phyloP scores from a whole-genome alignment of 1,140 invertebrate genomes.

The Zelostemma sp. region DNA sequence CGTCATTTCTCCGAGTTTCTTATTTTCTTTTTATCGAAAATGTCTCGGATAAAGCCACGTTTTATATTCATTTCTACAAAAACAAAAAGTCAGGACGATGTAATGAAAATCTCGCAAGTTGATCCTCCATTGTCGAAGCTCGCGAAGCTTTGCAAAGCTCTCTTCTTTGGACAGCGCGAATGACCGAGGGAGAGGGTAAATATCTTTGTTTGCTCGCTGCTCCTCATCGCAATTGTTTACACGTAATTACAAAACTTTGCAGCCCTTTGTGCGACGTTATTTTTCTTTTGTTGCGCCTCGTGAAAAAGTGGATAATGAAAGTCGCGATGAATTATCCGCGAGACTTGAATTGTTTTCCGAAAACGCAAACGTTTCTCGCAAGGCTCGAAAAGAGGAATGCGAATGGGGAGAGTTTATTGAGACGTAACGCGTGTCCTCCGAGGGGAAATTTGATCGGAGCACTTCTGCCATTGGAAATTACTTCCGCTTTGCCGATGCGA shows the following conservation, averaged over 20 bases:
- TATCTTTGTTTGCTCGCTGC: conserved; percentile 32
- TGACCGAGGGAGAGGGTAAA: conserved; percentile 21
- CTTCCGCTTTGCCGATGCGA: background rate
- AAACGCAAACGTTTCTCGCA: background rate
- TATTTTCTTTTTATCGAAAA: no score
- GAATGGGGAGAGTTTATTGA: no score
- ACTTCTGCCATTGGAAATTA: conserved; percentile 1
- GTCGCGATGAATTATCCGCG: conserved; percentile 5
- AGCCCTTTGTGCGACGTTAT: conserved; percentile 18
- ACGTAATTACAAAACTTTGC: conserved; percentile 41
- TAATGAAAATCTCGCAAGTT: background rate
- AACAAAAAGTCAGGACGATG: background rate
- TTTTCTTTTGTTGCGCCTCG: conserved; percentile 23
- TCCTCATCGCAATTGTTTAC: conserved; percentile 38
- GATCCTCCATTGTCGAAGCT: conserved; percentile 27
- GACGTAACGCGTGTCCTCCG: no score
- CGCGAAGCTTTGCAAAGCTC: conserved; percentile 10
- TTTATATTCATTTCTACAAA: no score
- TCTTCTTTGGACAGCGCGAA: conserved; percentile 23
- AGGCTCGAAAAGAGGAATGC: no score
- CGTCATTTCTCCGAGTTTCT: no score
- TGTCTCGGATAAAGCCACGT: no score
- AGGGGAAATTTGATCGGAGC: background rate
- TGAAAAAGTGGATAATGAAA: conserved; percentile 14
- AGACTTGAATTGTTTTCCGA: background rate